Evolutionary conservation across 2,888 invertebrate species (phyloP), one percentile per base, ranked within the genome.

Genomic region (Helleia helle): DNA sequence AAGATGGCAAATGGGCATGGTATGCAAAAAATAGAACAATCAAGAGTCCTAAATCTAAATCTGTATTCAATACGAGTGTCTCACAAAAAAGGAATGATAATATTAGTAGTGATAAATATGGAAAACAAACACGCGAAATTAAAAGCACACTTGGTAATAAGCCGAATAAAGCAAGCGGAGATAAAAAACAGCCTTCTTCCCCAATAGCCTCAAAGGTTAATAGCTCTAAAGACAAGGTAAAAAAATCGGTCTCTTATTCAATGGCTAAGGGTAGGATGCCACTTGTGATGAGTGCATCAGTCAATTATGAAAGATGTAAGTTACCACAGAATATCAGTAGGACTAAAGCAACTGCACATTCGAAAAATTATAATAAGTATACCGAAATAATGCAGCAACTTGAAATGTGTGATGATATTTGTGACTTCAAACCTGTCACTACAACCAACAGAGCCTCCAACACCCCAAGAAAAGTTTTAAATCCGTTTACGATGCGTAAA

Each of bases 1-100:
- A 73, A 52, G 73, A 80, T 26, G 61, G 64, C 8, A 80, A 77
- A 46, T 84, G 84, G 84, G 70, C 54, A 4, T 75, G 62, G 62
- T 83, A 83, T 55, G 42, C 59, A 1, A 72, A 54, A 37, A 56
- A 43, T 24, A 63, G 52, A 41, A 24, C 42, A 24, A 41, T 44
- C 5, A 62, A 49, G 44, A 58, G 55, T 46, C 50, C 48, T 11
- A 65, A 51, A 50, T 46, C 59, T 3, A 65, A 64, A 48, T 58
- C 69, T 12, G 56, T 61, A 1, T 26, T 48, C 8, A 22, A 22
- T 12, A 8, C 18, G 56, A 62, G 6, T 52, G 45, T 11, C 54
- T 55, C 5, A 58, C 53, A 17, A 53, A 48, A 7, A 17, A 37
- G n/a, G 51, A 17, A 7, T 9, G 17, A 4, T 15, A n/a, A 15